A percentile compares a stretch with the other conserved stretches of the same genome.
These are phyloP conservation scores for Parotia lawesii DNA, from an alignment of 2,113 vertebrate species.

Conservation along the genomic window DNA sequence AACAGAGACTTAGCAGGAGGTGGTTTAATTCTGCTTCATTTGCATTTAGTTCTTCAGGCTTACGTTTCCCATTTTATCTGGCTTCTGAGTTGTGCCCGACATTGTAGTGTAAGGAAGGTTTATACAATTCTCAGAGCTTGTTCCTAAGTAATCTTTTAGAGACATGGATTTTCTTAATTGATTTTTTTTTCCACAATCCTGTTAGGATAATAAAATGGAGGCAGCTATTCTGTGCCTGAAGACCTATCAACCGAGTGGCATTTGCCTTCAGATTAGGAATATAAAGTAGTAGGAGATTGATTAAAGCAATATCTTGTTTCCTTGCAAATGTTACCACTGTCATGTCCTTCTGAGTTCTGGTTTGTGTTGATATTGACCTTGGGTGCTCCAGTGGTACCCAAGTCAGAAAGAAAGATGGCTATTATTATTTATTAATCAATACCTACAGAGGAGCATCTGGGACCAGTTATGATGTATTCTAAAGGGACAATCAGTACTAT, in stretches of 20 bases:
- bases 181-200: neutral
- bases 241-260: neutral
- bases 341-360: neutral
- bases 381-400: neutral
- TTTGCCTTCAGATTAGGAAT: conserved; percentile 33
- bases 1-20: neutral
- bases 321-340: neutral
- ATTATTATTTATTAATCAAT: neutral
- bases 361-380: neutral
- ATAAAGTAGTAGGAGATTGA: conserved; percentile 16
- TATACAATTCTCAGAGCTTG: neutral
- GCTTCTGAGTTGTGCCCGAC: neutral
- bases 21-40: conserved; percentile 23
- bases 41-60: neutral
- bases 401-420: neutral
- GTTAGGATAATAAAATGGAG: conserved; percentile 35
- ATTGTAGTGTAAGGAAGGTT: neutral
- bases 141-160: conserved; percentile 28
- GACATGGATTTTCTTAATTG: neutral
- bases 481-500: neutral
- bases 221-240: conserved; percentile 20
- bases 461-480: neutral
- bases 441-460: neutral
- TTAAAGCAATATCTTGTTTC: conserved; percentile 34
- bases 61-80: neutral